Evolutionary conservation across 2,113 vertebrate species (phyloP).

Genomic region (Natator depressus): DNA sequence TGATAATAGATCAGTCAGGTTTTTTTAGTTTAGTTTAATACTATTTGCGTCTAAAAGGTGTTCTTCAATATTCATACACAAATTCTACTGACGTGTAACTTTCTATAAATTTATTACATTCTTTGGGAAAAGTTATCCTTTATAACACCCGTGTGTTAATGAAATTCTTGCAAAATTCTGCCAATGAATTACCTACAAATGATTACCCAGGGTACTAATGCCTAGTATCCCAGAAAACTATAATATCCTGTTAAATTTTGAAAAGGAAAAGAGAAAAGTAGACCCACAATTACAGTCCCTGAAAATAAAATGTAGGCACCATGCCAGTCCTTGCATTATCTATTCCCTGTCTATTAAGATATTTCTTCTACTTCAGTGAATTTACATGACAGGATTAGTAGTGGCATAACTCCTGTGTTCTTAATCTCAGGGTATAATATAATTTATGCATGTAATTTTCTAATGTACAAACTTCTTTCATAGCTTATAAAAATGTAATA

Average conservation of each 20-base stretch:
- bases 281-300: not conserved
- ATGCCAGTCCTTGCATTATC: constrained; percentile 50
- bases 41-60: not conserved
- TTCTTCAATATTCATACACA: not conserved
- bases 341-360: not conserved
- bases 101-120: not conserved
- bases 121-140: not conserved
- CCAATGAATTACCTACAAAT: not conserved
- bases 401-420: not conserved
- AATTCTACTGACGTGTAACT: constrained; percentile 1
- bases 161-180: not conserved
- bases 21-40: not conserved
- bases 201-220: not conserved
- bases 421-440: not conserved
- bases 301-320: constrained; percentile 11
- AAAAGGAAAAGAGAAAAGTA: constrained; percentile 8
- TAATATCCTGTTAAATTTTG: not conserved
- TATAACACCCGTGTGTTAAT: not conserved
- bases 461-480: not conserved
- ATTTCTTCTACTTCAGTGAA: constrained; percentile 20
- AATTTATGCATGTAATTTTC: not conserved
- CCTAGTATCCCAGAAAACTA: not conserved
- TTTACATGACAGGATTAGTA: constrained; percentile 7
- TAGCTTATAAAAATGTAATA: not conserved
- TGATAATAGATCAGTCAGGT: not conserved